Base-by-base conservation (phyloP, 2,888 invertebrate genomes). In the Heliconius charithonia region DNA sequence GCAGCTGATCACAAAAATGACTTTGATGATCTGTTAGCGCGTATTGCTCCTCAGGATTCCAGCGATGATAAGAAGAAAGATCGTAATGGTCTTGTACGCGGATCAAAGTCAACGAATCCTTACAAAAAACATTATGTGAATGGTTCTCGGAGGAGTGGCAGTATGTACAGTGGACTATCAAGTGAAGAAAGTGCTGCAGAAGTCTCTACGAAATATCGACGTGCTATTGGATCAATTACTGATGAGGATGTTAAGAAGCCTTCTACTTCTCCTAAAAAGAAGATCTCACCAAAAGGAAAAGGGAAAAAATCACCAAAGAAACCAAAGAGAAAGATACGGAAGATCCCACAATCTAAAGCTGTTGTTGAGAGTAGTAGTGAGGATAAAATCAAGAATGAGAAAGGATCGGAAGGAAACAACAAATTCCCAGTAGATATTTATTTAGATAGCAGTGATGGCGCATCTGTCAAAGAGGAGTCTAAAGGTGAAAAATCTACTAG, bases 101-200 rank as follows among this genome's bases (percentile, higher is more conserved):
- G 91, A 59, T 88, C 91, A 2, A 93, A 91, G 81, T 85, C 90
- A 10, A 93, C 96, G 76, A 97, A 97, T 91, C 97, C 97, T 4
- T 97, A 97, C 85, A 97, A 97, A 88, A 97, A 97, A 88, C 94
- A 96, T 82, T 97, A 97, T 89, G 96, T 97, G 75, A 97, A 98
- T 88, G 97, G 97, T 70, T 96, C 96, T 51, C 95, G 97, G 81
- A 95, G 97, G 82, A 96, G 96, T 85, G 95, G 95, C 56, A 97
- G 96, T 85, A 93, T 97, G 82, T 97, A 96, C 85, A 97, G 97
- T 86, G 96, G 97, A 2, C 85, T 95, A 37, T 95, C 95, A 2
- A 95, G 95, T 85, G 95, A 95, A 80, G 95, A 95, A 82, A 95
- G 95, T 83, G 91, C 91, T 59, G 88, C 91, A 1, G 95, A 95